These are phyloP conservation scores for Disparrhopalites patrizii DNA, from an alignment of 2,888 invertebrate species.

Conservation along the genomic window DNA sequence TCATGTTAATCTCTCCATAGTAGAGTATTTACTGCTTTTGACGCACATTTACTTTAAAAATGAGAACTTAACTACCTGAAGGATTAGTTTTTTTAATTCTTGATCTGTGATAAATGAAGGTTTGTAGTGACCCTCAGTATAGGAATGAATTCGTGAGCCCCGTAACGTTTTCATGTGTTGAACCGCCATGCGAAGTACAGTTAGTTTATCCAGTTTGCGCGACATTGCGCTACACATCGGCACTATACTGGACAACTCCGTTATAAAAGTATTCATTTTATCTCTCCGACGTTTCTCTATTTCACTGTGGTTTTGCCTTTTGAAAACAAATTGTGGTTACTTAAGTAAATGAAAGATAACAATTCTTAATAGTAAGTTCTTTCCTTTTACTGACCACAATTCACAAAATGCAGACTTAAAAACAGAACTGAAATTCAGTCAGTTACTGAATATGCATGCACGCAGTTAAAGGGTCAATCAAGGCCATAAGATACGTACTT, in stretches of 20 bases:
- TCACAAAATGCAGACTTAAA: too few relatives aligned
- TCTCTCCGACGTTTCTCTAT: conserved; percentile 91
- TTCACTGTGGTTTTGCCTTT: conserved; percentile 93
- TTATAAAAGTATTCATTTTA: conserved; percentile 94
- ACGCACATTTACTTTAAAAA: neutral
- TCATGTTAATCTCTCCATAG: neutral
- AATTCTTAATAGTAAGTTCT: neutral
- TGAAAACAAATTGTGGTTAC: conserved; percentile 31
- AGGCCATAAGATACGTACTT: conserved; percentile 32
- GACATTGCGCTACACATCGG: conserved; percentile 94
- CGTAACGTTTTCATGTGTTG: conserved; percentile 78
- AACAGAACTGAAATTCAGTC: too few relatives aligned
- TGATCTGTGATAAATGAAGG: conserved; percentile 79
- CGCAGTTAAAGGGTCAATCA: too few relatives aligned
- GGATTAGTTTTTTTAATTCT: conserved; percentile 78
- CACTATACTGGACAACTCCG: conserved; percentile 81
- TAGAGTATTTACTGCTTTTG: too few relatives aligned
- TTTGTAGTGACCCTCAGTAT: conserved; percentile 71
- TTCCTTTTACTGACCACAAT: neutral
- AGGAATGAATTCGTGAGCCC: conserved; percentile 64
- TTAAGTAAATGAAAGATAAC: neutral
- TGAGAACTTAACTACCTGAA: conserved; percentile 57
- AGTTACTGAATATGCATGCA: neutral
- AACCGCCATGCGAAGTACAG: conserved; percentile 83
- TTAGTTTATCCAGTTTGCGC: conserved; percentile 87